These are phyloP conservation scores for Akabosia matsudoensis DNA, from an alignment of 1,140 invertebrate species.

Conservation along the genomic window DNA sequence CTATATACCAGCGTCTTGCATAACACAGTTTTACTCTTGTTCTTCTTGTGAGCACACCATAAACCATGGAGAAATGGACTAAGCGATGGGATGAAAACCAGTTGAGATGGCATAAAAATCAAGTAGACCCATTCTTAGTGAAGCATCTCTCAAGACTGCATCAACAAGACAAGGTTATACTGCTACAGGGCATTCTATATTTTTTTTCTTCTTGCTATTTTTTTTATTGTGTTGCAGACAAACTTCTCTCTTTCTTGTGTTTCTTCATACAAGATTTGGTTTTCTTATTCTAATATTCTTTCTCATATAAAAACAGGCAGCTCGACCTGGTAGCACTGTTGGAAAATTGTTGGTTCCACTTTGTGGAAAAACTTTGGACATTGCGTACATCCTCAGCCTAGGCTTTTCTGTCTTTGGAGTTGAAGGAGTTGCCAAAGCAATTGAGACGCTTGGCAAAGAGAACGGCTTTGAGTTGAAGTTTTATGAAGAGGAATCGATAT, in stretches of 20 bases:
- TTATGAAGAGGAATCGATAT: conserved; percentile 34
- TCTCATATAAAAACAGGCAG: neutral
- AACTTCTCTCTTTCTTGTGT: no score
- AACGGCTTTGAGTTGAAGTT: conserved; percentile 34
- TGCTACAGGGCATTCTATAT: neutral
- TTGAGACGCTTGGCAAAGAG: conserved; percentile 31
- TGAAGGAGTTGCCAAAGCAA: conserved; percentile 31
- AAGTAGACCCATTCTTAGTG: conserved; percentile 29
- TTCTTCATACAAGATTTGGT: neutral
- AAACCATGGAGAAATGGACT: conserved; percentile 36
- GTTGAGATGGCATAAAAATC: conserved; percentile 34
- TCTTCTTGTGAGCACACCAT: neutral
- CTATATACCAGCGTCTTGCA: neutral
- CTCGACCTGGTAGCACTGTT: neutral
- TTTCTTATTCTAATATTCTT: neutral
- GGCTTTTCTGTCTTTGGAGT: conserved; percentile 40
- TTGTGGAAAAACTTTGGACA: conserved; percentile 37
- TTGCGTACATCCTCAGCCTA: conserved; percentile 28
- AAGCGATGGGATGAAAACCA: conserved; percentile 33
- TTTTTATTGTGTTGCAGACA: neutral
- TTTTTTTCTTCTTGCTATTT: neutral
- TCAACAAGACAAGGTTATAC: neutral
- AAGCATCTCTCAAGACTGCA: conserved; percentile 23
- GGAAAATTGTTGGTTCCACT: conserved; percentile 43
- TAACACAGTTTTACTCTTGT: neutral